Evolutionary conservation across 2,113 vertebrate species (phyloP).

Genomic region (Cheirogaleus medius): DNA sequence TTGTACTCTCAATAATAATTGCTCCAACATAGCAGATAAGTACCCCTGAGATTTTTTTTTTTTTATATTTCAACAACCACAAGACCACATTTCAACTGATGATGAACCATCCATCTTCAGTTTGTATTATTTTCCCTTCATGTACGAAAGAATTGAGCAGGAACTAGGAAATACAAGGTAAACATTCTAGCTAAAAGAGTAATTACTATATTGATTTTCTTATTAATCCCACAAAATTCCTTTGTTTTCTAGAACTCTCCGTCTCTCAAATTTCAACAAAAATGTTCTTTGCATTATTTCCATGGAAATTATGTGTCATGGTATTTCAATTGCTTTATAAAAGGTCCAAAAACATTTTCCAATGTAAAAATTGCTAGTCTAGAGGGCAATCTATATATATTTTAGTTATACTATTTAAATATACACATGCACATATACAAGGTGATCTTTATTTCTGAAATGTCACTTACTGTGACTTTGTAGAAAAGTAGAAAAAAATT

Average conservation of each 20-base stretch:
- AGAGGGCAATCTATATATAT: neutral
- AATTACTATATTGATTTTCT: conserved; percentile 74
- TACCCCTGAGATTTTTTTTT: conserved; percentile 31
- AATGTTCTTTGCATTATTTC: neutral
- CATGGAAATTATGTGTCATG: neutral
- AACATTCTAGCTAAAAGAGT: conserved; percentile 37
- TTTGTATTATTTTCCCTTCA: conserved; percentile 27
- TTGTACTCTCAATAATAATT: neutral
- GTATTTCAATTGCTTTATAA: neutral
- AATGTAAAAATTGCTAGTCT: neutral
- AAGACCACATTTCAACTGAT: conserved; percentile 14
- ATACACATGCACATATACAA: neutral
- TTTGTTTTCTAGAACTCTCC: neutral
- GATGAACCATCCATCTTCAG: neutral
- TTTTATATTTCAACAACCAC: conserved; percentile 41
- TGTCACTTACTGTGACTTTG: neutral
- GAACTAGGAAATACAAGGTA: conserved; percentile 71
- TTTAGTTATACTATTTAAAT: neutral
- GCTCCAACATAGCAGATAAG: neutral
- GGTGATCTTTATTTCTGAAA: neutral
- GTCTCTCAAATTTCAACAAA: neutral
- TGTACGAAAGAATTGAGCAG: conserved; percentile 47
- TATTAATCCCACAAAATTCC: conserved; percentile 64
- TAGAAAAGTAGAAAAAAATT: neutral
- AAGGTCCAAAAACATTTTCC: neutral